Base-by-base conservation (phyloP, 30 jellyfish, hydroid and myxozoan genomes). In the Morbakka virulenta region DNA sequence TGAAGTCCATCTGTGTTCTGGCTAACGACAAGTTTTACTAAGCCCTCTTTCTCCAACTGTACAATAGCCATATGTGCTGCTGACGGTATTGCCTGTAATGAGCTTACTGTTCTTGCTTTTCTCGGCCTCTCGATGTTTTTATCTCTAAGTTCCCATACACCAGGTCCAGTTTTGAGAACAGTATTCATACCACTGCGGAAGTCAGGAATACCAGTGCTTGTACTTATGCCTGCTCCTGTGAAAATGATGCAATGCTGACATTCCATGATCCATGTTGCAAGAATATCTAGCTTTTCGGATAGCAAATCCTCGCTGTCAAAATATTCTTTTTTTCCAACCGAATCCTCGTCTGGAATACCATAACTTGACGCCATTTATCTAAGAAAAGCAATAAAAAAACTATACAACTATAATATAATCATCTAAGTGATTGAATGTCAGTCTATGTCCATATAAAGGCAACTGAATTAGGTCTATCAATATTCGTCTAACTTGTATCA, bases 151-250 rank as follows among this genome's bases (percentile, higher is more conserved):
- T 89, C 97, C 97, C 97, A 89, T 23, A 51, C 97, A n/a, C 97
- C 97, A 2, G 97, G 97, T 1, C 97, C 97, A 0, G 97, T 82
- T 53, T 82, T 71, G 28, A 89, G 51, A 4, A 89, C 97, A 20
- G 97, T 89, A 49, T 89, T 72, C 95, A 89, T 81, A 25, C 97
- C 97, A 50, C 97, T 89, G 12, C 97, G 93, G 41, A 74, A 89
- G 64, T 89, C 95, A 2, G 97, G 97, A 24, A 89, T 89, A 23
- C 97, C 97, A 1, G 97, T 82, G 81, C 97, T 89, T 12, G 97
- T 89, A 50, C 95, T 81, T 2, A 89, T 69, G 52, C 95, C 95
- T 20, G 97, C 97, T n/a, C 97, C 97, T 0, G 97, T 89, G 77
- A 89, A 81, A 23, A 89, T 30, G 2, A 88, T 88, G 35, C 81